Evolutionary conservation across 1,140 invertebrate species (phyloP).

Genomic region (Drosophila santomea): DNA sequence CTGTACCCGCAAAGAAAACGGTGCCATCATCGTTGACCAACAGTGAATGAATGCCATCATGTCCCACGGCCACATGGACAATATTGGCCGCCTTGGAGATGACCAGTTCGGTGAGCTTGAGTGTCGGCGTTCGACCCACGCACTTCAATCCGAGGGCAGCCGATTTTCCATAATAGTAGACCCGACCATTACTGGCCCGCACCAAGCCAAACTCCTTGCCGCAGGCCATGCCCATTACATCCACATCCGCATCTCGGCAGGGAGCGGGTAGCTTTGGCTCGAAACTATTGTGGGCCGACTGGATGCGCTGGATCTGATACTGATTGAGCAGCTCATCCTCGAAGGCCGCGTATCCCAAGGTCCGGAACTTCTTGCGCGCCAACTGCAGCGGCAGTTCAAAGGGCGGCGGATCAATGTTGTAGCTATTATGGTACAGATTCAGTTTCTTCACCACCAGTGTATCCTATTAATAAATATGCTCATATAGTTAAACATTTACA

Average conservation of each 20-base stretch:
- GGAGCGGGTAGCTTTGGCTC: conserved; percentile 79
- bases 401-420: conserved; percentile 83
- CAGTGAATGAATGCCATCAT: conserved; percentile 96
- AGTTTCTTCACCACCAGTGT: conserved; percentile 79
- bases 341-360: conserved; percentile 89
- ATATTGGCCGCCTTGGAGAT: conserved; percentile 92
- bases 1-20: conserved; percentile 94
- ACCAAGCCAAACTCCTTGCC: conserved; percentile 94
- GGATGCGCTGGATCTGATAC: conserved; percentile 82
- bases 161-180: conserved; percentile 92
- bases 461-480: conserved; percentile 47
- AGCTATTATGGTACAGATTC: conserved; percentile 73
- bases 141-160: conserved; percentile 85
- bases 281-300: conserved; percentile 82
- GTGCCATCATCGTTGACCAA: conserved; percentile 95
- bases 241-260: conserved; percentile 74
- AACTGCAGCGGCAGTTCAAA: conserved; percentile 91
- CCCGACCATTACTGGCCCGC: conserved; percentile 90
- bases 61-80: conserved; percentile 93
- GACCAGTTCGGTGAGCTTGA: conserved; percentile 91
- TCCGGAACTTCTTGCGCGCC: conserved; percentile 92
- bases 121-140: conserved; percentile 85
- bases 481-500: too few species aligned
- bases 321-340: conserved; percentile 88
- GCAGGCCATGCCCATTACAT: conserved; percentile 85